Base-by-base conservation (phyloP, 2,113 vertebrate species). In the Chinchilla lanigera region DNA sequence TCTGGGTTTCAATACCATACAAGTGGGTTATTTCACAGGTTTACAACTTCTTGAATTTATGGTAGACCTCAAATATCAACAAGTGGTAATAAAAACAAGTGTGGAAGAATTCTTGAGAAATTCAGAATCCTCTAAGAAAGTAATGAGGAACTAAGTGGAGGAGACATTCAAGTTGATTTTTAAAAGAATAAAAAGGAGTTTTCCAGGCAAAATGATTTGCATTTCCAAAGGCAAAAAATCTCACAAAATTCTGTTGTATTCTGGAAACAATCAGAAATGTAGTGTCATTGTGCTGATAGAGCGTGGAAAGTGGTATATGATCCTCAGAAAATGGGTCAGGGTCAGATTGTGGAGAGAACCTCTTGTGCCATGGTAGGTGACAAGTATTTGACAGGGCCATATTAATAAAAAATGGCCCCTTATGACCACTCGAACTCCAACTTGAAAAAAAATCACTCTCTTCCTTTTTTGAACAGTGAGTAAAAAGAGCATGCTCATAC, bases 201-300 rank as follows among this genome's bases (percentile, higher is more conserved):
- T 96, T 86, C 61, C 7, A 47, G 63, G 71, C 33, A 60, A 41
- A 58, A 7, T 92, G 38, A 92, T 20, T 78, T 28, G 35, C 22
- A 61, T 41, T 71, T 81, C 56, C 56, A 65, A 65, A 80, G 9
- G 28, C n/a, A 92, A 87, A 90, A 13, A 81, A 11, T 13, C 13
- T 86, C 82, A 28, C 30, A 67, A 90, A 88, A 60, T 67, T 69
- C 65, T 83, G 56, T 35, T 80, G 3, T 56, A 16, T 78, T 78
- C 50, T 83, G 44, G 90, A 93, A 92, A 54, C 1, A n/a, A 30
- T 92, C 11, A 63, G 26, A 90, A 94, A 94, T 67, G 52, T 81
- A 4, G 11, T 47, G 6, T 82, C 41, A 4, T 50, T 75, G 63
- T 77, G 52, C 47, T 86, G 63, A 67, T 3, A 56, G 44, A 88